These are phyloP conservation scores for Rhabditoides inermis DNA, from an alignment of 2,888 invertebrate species.

Conservation along the genomic window DNA sequence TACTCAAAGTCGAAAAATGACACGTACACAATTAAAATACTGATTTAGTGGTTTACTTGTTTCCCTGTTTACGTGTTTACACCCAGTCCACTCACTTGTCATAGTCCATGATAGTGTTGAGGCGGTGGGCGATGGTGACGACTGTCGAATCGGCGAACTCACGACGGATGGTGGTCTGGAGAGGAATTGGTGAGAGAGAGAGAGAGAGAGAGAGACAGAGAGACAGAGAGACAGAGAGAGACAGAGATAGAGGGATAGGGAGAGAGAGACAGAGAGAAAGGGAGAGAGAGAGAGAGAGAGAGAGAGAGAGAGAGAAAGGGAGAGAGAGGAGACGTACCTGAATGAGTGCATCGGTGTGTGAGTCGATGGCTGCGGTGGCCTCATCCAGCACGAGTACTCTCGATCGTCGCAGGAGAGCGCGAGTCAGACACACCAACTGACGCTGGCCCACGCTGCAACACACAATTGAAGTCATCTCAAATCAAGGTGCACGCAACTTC, in stretches of 20 bases:
- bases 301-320: too few relatives aligned
- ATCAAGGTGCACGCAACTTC: background rate
- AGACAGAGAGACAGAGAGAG: too few relatives aligned
- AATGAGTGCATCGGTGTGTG: slow-evolving; percentile 59
- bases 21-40: background rate
- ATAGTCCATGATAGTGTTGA: slow-evolving; percentile 37
- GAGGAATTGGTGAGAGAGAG: too few relatives aligned
- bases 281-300: too few relatives aligned
- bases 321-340: too few relatives aligned
- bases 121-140: slow-evolving; percentile 33
- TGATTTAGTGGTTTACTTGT: too few relatives aligned
- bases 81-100: slow-evolving; percentile 14
- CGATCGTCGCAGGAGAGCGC: slow-evolving; percentile 55
- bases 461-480: background rate
- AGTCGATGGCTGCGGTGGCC: slow-evolving; percentile 59
- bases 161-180: slow-evolving; percentile 25
- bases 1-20: background rate
- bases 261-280: too few relatives aligned
- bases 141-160: slow-evolving; percentile 32
- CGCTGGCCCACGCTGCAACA: slow-evolving; percentile 55
- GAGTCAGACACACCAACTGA: slow-evolving; percentile 56
- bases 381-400: slow-evolving; percentile 60
- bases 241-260: too few relatives aligned
- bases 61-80: too few relatives aligned
- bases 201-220: too few relatives aligned